Conservation (phyloP, 92 coral and sea anemone species). For the Metridium senile region DNA sequence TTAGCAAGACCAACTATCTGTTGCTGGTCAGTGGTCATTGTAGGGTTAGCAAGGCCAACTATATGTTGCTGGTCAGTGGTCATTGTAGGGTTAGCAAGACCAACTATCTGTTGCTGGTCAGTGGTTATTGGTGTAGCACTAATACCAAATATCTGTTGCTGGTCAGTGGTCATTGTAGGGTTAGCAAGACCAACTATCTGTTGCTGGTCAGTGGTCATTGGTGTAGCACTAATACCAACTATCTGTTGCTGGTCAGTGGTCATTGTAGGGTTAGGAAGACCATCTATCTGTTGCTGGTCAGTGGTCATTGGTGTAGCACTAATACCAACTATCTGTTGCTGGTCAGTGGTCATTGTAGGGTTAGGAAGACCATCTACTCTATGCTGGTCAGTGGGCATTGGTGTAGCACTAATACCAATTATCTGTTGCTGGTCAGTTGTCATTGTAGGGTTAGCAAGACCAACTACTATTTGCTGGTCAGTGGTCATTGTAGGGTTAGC, state of each 20-base stretch:
- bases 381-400: no score
- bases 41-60: background rate
- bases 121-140: background rate
- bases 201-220: background rate
- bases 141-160: conserved; percentile 1
- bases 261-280: no score
- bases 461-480: no score
- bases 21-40: conserved; percentile 9
- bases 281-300: conserved; percentile 13
- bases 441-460: no score
- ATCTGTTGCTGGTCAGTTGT: no score
- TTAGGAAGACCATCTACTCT: no score
- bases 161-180: background rate
- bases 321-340: background rate
- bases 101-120: background rate
- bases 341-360: conserved; percentile 10
- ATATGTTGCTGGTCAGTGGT: conserved; percentile 16
- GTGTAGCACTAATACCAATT: no score
- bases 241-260: no score
- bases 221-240: no score
- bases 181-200: background rate
- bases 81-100: background rate
- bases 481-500: no score
- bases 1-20: no score
- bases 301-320: background rate